Conservation (phyloP, 2,113 vertebrate species). For the Rhabdornis inornatus region DNA sequence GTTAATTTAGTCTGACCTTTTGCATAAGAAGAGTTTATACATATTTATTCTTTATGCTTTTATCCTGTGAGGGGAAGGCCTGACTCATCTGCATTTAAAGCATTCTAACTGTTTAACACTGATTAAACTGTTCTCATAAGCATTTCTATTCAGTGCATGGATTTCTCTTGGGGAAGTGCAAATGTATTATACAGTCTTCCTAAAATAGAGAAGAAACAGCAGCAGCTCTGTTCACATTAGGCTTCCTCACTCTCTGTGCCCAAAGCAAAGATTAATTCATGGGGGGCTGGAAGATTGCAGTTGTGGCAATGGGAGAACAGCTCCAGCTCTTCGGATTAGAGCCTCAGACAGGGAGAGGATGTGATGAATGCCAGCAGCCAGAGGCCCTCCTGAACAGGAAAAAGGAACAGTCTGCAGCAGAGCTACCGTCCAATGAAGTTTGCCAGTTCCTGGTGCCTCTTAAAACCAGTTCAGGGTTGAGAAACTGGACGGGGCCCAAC, state of each 20-base stretch:
- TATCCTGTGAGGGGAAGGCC: neutral
- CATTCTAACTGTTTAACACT: neutral
- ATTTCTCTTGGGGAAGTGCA: neutral
- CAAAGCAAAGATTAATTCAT: neutral
- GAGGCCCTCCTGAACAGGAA: neutral
- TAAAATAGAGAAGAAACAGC: neutral
- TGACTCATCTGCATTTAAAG: conserved; percentile 13
- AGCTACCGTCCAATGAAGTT: neutral
- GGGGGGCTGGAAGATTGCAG: neutral
- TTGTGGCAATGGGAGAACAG: neutral
- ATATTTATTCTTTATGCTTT: conserved; percentile 13
- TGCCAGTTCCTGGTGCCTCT: neutral
- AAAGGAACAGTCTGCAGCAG: neutral
- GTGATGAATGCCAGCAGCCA: neutral
- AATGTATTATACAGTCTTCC: neutral
- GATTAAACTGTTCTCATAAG: neutral
- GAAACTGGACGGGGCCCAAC: neutral
- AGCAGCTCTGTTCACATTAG: neutral
- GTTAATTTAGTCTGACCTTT: conserved; percentile 12
- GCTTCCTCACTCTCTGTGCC: neutral
- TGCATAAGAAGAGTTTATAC: neutral
- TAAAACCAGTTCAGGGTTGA: neutral
- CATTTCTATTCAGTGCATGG: neutral
- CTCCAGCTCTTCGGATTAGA: neutral
- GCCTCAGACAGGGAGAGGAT: neutral